Base-by-base conservation (phyloP, 2,888 invertebrate species). In the Cheilosia scutellata region DNA sequence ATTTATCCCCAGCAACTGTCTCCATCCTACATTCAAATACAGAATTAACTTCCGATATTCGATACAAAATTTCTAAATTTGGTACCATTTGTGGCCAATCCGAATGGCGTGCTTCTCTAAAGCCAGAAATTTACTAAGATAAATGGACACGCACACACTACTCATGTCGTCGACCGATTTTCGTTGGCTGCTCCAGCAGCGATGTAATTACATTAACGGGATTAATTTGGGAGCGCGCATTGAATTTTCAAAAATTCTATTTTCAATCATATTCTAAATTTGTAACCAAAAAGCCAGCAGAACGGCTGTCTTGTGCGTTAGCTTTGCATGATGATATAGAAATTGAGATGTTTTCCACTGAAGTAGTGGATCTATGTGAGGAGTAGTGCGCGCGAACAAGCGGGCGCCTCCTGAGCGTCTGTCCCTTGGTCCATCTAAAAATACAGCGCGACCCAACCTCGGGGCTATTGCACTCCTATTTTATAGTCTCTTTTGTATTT, bases 61-160 rank as follows among this genome's bases (percentile, higher is more conserved):
- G 80, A 86, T 86, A 76, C 80, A 66, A 47, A 66, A 86, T 80
- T 76, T 86, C 84, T 86, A 86, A 80, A 86, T 86, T 86, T 86
- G 84, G 84, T 76, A 42, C 47, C 62, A 62, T 71, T 70, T 49
- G 49, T 71, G 42, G 75, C 71, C 65, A 65, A 72, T 65, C 62
- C 55, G 9, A 47, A 5, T 47, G 44, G 20, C 51, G 58, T 60
- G 58, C 27, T 42, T 16, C 68, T 51, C 44, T 16, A 47, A 75
- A 47, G 37, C 29, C 25, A 44, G 55, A 27, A 53, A 40, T 55
- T 42, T 16, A n/a, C 44, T 9, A 25, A 58, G 51, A 77, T 60
- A 51, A 53, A 68, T 68, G 58, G 53, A 31, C 37, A 37, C 65
- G 47, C 55, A 44, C 33, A 53, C 16, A 25, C 13, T 49, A 57